A percentile compares a stretch with the other conserved stretches of the same genome.
These are phyloP conservation scores for Centroberyx gerrardi DNA, from an alignment of 2,797 vertebrate species.

Conservation along the genomic window DNA sequence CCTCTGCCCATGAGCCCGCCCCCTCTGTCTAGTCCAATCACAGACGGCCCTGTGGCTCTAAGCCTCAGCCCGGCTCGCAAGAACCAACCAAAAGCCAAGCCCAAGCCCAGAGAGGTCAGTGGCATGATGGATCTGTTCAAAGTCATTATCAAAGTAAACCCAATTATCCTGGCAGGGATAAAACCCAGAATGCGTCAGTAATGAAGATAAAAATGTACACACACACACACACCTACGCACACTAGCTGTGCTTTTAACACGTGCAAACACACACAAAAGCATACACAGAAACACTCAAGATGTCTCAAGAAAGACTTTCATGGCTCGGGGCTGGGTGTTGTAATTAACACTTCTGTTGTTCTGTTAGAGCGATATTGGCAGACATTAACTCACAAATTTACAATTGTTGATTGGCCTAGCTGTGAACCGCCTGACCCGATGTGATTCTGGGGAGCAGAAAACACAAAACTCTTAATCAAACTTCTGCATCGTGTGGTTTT, in stretches of 20 bases:
- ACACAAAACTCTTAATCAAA: conserved; percentile 12
- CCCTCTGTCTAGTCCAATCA: conserved; percentile 79
- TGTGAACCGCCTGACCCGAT: conserved; percentile 21
- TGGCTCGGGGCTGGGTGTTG: too few species aligned
- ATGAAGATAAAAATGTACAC: neutral
- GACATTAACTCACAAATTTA: too few species aligned
- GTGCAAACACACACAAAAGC: neutral
- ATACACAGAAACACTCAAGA: neutral
- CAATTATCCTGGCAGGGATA: conserved; percentile 33
- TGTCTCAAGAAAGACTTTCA: neutral
- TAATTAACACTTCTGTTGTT: too few species aligned
- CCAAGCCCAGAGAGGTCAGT: conserved; percentile 92
- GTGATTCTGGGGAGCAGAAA: conserved; percentile 5
- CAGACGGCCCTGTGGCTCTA: conserved; percentile 84
- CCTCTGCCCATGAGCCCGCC: conserved; percentile 81
- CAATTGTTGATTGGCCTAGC: conserved; percentile 1
- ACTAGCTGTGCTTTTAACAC: neutral
- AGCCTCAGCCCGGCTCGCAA: conserved; percentile 87
- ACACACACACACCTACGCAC: neutral
- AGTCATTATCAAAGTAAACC: conserved; percentile 32
- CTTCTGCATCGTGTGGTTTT: conserved; percentile 19
- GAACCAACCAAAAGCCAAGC: conserved; percentile 88
- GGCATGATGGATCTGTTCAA: conserved; percentile 25
- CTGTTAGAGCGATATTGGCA: too few species aligned
- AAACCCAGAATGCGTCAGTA: conserved; percentile 2